Evolutionary conservation across 2,797 vertebrate species (phyloP), one percentile per base, ranked within the genome.

Genomic region (Falco novaeseelandiae): DNA sequence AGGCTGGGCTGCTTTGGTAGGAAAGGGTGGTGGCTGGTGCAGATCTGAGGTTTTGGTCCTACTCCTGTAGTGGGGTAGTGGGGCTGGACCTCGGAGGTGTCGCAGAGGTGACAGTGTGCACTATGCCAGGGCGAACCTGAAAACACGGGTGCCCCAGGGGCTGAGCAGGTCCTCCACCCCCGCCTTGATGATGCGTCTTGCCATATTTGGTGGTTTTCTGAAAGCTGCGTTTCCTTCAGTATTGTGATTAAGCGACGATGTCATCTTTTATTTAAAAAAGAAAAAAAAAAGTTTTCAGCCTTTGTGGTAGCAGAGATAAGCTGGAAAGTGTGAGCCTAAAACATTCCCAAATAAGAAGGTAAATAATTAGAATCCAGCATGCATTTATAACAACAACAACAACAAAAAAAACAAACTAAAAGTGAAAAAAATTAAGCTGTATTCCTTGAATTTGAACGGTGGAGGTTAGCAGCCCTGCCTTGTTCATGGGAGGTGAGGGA

Each of bases 301-400:
- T 93, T 96, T 94, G 92, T 93, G 82, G 57, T 65, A 59, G 46
- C 32, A 86, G 78, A 95, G 92, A 96, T 87, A 95, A 96, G 78
- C 61, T 86, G 65, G 46, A 83, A 96, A 46, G 63, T 76, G 54
- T 59, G 57, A 95, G 54, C 79, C 54, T 51, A 48, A 25, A 27
- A 32, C 25, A 32, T 54, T 91, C 32, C 12, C 30, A 83, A 93
- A 81, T 67, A 87, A 89, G 55, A 76, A 81, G 21, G 27, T 36
- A 76, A 91, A 89, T 70, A 70, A 74, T 76, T 65, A 55, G 84
- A 95, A 91, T 69, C 32, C 57, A 65, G 22, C 32, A 25, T 32
- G 46, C 6, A 17, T 83, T 93, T 78, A 6, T 61, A 71, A 42
- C 9, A 59, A 48, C 19, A 52, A 26, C 38, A 40, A 36, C 36